Percentiles rank a stretch among this genome's conserved stretches.
Conservation (phyloP, 1,140 invertebrate species). For the Neodiprion lecontei region DNA sequence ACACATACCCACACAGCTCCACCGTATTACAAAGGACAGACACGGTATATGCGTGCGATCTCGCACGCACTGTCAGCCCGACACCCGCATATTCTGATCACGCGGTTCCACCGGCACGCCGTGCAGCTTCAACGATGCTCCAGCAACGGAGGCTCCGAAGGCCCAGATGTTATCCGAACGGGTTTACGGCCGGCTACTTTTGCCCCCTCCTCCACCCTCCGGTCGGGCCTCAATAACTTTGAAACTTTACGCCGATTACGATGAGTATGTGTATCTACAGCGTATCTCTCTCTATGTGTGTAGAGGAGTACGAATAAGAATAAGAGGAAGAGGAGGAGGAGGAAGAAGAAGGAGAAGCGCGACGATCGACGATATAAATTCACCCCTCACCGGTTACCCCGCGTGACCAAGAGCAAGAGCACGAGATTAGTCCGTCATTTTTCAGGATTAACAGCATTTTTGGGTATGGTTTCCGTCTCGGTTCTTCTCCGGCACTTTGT, state of each 20-base stretch:
- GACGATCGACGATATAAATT: not conserved
- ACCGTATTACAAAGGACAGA: slow-evolving; percentile 15
- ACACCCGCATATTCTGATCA: not conserved
- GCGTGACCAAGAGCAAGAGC: not conserved
- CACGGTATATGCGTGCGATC: slow-evolving; percentile 8
- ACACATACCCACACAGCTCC: slow-evolving; percentile 1
- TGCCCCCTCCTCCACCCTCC: too few species aligned
- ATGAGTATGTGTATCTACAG: not conserved
- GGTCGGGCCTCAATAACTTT: too few species aligned
- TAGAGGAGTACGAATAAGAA: too few species aligned
- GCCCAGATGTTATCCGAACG: slow-evolving; percentile 3
- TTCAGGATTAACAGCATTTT: not conserved
- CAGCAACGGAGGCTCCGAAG: not conserved
- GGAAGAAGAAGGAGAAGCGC: not conserved
- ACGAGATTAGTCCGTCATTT: not conserved
- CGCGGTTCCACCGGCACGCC: not conserved
- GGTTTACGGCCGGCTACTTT: not conserved
- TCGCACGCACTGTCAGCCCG: not conserved
- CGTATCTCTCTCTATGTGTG: too few species aligned
- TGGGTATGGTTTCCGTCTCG: not conserved
- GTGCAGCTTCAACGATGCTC: too few species aligned
- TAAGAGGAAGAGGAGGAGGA: too few species aligned
- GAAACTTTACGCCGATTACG: not conserved
- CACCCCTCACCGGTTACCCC: not conserved
- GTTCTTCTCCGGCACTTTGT: too few species aligned